phyloP scores from a whole-genome alignment of 2,113 vertebrate species.

The Vanacampus margaritifer region DNA sequence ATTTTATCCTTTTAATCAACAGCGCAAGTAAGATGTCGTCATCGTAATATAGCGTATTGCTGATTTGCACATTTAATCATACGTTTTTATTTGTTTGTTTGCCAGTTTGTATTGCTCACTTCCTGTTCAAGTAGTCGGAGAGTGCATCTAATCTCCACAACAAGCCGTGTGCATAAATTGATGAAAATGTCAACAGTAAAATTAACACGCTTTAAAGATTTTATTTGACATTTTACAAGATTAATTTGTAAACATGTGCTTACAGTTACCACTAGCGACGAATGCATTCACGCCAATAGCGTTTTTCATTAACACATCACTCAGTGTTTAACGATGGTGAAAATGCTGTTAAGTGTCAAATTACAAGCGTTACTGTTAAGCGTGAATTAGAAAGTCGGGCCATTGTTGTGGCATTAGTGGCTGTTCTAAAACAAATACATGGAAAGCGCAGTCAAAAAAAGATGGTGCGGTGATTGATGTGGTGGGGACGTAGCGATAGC shows the following conservation, averaged over 20 bases:
- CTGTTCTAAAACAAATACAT: too few species aligned
- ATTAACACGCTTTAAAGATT: conserved; percentile 34
- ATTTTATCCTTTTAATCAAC: too few species aligned
- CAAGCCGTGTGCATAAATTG: conserved; percentile 4
- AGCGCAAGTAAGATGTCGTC: too few species aligned
- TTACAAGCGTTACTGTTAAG: conserved; percentile 9
- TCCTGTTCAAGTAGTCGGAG: background rate
- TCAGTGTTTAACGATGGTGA: conserved; percentile 22
- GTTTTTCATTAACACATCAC: conserved; percentile 45
- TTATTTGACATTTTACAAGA: conserved; percentile 49
- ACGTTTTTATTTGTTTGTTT: too few species aligned
- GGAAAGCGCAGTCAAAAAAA: too few species aligned
- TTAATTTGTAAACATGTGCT: conserved; percentile 45
- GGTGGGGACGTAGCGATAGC: too few species aligned
- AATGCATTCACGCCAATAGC: conserved; percentile 12
- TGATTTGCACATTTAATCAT: too few species aligned
- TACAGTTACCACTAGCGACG: conserved; percentile 18
- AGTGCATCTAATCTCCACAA: background rate
- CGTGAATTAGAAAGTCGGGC: conserved; percentile 3
- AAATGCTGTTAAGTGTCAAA: conserved; percentile 27
- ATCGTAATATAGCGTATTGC: too few species aligned
- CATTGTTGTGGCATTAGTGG: too few species aligned
- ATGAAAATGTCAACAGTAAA: conserved; percentile 22
- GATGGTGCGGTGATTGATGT: too few species aligned
- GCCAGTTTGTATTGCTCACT: background rate